A percentile compares a stretch with the other conserved stretches of the same genome.
phyloP scores from a whole-genome alignment of 2,797 vertebrate genomes.

The Orientallactaga sibirica region DNA sequence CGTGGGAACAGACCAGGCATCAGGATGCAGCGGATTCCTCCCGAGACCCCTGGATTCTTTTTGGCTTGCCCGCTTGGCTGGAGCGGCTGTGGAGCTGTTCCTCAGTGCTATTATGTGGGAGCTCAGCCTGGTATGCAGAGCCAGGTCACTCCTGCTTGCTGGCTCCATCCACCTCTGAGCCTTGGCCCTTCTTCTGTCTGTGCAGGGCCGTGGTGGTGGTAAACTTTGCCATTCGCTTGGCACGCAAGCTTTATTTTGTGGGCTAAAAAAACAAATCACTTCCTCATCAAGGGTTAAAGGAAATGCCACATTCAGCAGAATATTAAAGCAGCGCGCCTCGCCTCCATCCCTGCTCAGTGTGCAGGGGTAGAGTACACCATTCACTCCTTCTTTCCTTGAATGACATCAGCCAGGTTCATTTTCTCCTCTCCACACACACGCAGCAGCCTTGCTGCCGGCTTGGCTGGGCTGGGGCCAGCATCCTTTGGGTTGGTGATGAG shows the following conservation, averaged over 20 bases:
- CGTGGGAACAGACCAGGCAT: not conserved
- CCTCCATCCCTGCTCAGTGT: slow-evolving; percentile 39
- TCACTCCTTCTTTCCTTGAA: slow-evolving; percentile 42
- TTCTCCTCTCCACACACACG: slow-evolving; percentile 32
- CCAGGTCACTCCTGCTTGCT: not conserved
- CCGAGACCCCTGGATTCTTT: too few species aligned
- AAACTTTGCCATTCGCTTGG: slow-evolving; percentile 65
- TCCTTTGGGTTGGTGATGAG: slow-evolving; percentile 77
- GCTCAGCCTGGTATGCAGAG: not conserved
- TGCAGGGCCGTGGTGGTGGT: not conserved
- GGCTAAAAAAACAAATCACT: not conserved
- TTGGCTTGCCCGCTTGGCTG: not conserved
- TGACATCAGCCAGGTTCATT: slow-evolving; percentile 62
- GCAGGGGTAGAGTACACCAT: slow-evolving; percentile 61
- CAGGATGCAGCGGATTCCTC: not conserved
- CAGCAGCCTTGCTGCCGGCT: slow-evolving; percentile 44
- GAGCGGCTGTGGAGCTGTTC: not conserved
- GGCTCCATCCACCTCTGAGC: not conserved
- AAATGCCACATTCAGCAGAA: slow-evolving; percentile 80
- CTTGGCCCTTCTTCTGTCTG: not conserved
- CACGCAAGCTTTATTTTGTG: not conserved
- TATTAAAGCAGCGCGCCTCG: slow-evolving; percentile 68
- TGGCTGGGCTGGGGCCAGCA: slow-evolving; percentile 60
- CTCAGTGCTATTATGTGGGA: not conserved
- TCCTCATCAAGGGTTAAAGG: slow-evolving; percentile 78